phyloP scores from a whole-genome alignment of 2,797 vertebrate species.

The Anas capensis region DNA sequence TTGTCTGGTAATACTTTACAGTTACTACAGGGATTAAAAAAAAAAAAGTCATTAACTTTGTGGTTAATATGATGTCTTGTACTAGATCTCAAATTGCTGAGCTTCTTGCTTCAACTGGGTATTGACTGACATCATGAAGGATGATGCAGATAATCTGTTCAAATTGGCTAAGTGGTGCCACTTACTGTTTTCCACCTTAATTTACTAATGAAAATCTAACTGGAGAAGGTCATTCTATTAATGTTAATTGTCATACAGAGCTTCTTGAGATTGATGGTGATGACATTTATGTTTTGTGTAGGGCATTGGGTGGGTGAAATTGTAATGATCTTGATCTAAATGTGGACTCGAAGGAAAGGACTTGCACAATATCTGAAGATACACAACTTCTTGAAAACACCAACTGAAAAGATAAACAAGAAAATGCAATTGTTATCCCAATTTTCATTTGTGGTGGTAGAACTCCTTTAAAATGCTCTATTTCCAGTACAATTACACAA shows the following conservation, averaged over 20 bases:
- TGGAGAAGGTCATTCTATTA: conserved; percentile 32
- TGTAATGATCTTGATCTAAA: not conserved
- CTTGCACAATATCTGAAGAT: not conserved
- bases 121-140: not conserved
- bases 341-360: not conserved
- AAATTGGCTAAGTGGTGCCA: not conserved
- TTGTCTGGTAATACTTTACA: not conserved
- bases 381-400: not conserved
- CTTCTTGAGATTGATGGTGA: conserved; percentile 40
- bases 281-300: conserved; percentile 54
- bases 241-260: conserved; percentile 12
- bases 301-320: not conserved
- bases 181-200: not conserved
- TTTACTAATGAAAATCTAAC: conserved; percentile 51
- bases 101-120: not conserved
- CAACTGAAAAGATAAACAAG: not conserved
- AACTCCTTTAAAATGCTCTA: not conserved
- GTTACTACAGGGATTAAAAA: not conserved
- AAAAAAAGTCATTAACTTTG: not conserved
- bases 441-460: not conserved
- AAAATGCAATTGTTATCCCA: conserved; percentile 23
- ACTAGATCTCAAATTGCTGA: not conserved
- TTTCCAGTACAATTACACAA: conserved; percentile 9
- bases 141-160: not conserved
- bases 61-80: not conserved